phyloP scores from a whole-genome alignment of 2,797 vertebrate genomes.

The Galaxias olidus region DNA sequence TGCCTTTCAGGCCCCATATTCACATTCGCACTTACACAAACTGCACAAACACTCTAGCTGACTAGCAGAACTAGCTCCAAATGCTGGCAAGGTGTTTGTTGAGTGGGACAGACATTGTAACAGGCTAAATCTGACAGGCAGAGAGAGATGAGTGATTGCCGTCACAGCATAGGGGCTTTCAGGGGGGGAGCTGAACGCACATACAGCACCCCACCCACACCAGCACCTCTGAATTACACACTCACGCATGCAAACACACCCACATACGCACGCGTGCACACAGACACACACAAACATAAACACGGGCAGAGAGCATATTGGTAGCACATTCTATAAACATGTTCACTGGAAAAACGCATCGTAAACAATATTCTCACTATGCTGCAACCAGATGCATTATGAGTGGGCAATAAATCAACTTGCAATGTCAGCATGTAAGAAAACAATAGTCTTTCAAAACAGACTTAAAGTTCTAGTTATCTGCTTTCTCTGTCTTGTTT shows the following conservation, averaged over 20 bases:
- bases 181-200: not conserved
- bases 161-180: conserved; percentile 11
- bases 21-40: conserved; percentile 4
- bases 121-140: conserved; percentile 24
- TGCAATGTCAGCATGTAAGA: conserved; percentile 36
- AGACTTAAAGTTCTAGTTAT: not conserved
- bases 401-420: conserved; percentile 20
- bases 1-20: not conserved
- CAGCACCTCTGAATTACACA: not conserved
- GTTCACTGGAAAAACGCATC: conserved; percentile 9
- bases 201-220: not conserved
- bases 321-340: not conserved
- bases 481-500: too few species aligned
- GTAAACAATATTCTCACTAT: conserved; percentile 15
- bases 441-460: conserved; percentile 15
- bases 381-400: conserved; percentile 20
- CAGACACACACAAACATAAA: not conserved
- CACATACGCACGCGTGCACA: not conserved
- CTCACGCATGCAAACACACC: not conserved
- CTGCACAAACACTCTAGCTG: not conserved
- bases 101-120: conserved; percentile 4
- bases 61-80: not conserved
- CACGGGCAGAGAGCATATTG: not conserved
- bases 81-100: conserved; percentile 16
- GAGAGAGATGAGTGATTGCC: conserved; percentile 34